phyloP scores from a whole-genome alignment of 2,888 invertebrate species.

The Synergus japonicus region DNA sequence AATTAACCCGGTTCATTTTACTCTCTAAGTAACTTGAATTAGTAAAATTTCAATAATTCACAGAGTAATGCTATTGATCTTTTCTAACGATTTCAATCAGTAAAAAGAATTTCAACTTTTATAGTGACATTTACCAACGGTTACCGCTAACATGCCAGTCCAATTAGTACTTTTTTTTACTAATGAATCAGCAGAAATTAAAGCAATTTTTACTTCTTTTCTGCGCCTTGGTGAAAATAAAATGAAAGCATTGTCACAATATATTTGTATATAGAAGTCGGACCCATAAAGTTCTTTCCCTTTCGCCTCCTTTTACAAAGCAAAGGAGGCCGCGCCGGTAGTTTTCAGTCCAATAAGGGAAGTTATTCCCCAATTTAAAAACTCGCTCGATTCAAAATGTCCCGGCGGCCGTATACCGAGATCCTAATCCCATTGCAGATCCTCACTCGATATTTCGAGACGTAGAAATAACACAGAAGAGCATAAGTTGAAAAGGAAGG shows the following conservation, averaged over 20 bases:
- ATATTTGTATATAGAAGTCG: neutral
- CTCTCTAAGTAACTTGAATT: neutral
- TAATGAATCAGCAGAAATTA: no score
- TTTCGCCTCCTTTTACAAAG: neutral
- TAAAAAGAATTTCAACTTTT: no score
- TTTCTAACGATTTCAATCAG: no score
- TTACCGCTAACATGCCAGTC: no score
- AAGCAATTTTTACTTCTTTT: neutral
- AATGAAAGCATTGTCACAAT: neutral
- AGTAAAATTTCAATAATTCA: neutral
- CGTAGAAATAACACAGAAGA: neutral
- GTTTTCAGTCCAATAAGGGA: neutral
- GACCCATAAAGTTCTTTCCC: neutral
- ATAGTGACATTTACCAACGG: no score
- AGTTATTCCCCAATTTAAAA: slow-evolving; percentile 11
- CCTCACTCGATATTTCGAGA: neutral
- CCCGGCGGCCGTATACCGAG: neutral
- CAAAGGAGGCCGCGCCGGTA: neutral
- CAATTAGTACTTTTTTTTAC: no score
- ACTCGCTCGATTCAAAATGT: neutral
- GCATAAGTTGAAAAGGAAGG: no score
- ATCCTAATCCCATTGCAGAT: neutral
- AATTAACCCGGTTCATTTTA: neutral
- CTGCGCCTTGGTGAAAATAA: neutral
- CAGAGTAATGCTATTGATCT: no score